Evolutionary conservation across 2,888 invertebrate genomes (phyloP).

Genomic region (Dilophus febrilis): DNA sequence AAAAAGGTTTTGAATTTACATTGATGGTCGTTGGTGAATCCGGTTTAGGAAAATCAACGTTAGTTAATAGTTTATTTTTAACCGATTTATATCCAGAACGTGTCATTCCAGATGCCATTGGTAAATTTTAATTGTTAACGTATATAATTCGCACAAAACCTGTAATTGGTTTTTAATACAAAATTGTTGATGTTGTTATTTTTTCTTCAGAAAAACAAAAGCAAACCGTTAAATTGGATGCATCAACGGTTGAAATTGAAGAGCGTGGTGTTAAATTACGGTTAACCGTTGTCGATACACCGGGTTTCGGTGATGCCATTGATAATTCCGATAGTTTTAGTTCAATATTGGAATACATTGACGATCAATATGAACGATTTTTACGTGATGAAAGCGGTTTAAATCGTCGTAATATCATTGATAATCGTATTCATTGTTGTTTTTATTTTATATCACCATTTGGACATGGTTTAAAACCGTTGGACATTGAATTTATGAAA

Average conservation of each 20-base stretch:
- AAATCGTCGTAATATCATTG: slow-evolving; percentile 89
- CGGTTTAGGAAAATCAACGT: slow-evolving; percentile 86
- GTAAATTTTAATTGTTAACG: slow-evolving; percentile 33
- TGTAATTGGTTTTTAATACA: slow-evolving; percentile 1
- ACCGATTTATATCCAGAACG: slow-evolving; percentile 91
- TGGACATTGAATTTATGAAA: slow-evolving; percentile 93
- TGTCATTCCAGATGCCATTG: slow-evolving; percentile 71
- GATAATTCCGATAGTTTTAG: slow-evolving; percentile 86
- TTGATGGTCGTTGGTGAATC: slow-evolving; percentile 90
- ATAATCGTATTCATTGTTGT: slow-evolving; percentile 94
- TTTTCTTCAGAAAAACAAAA: slow-evolving; percentile 58
- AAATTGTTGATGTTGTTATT: neutral
- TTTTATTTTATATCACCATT: slow-evolving; percentile 96
- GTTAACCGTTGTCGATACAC: slow-evolving; percentile 88
- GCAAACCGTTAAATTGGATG: slow-evolving; percentile 85
- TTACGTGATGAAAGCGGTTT: slow-evolving; percentile 86
- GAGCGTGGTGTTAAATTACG: slow-evolving; percentile 87
- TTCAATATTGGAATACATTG: slow-evolving; percentile 88
- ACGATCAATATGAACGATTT: slow-evolving; percentile 90
- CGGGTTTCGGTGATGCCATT: slow-evolving; percentile 90
- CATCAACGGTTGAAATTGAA: slow-evolving; percentile 92
- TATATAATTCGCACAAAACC: neutral
- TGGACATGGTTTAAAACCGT: slow-evolving; percentile 85
- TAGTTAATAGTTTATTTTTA: slow-evolving; percentile 86
- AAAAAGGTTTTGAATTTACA: slow-evolving; percentile 95